Evolutionary conservation across 2,888 invertebrate genomes (phyloP), one percentile per base, ranked within the genome.

Genomic region (Meandrusa payeni): DNA sequence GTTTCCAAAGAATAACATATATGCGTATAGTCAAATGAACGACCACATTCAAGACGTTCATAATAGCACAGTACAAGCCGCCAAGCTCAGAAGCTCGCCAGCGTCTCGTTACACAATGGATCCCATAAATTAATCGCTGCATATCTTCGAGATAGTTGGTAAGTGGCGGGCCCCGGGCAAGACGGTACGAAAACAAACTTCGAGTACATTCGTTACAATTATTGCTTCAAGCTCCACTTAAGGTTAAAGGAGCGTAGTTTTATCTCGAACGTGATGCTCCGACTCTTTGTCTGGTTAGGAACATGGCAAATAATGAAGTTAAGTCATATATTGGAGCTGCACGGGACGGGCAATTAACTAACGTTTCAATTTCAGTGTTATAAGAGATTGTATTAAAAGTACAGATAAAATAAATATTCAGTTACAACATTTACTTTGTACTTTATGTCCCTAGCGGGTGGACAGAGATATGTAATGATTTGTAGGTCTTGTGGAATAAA

Each of bases 151-250:
- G 55, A 60, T 57, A 62, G 61, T 67, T 60, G 40, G 28, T 38
- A 56, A 51, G 42, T 41, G 41, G n/a, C 41, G 41, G 44, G 57
- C 61, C 54, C 29, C 48, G 39, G 61, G 61, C 60, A 47, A 49
- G 51, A 40, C 33, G 33, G 23, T 47, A 52, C 55, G 57, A 54
- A 58, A 59, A 65, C 67, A 62, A 72, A 72, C 59, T 74, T 69
- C 42, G 43, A 26, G 48, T 58, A 61, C 76, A 73, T 74, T 74
- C 52, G 62, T 75, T 73, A 70, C 59, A 57, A 61, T 65, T 65
- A 67, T 63, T 61, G 57, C 60, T 54, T 49, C 48, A 55, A 60
- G 59, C 62, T 56, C 55, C 49, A 55, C 54, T 57, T 52, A 62
- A 59, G 50, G 51, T 50, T 48, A 49, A 41, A 50, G 58, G 50